Percentiles rank a stretch among this genome's conserved stretches.
These are phyloP conservation scores for Cynaeus angustus DNA, from an alignment of 2,888 invertebrate genomes.

Conservation along the genomic window DNA sequence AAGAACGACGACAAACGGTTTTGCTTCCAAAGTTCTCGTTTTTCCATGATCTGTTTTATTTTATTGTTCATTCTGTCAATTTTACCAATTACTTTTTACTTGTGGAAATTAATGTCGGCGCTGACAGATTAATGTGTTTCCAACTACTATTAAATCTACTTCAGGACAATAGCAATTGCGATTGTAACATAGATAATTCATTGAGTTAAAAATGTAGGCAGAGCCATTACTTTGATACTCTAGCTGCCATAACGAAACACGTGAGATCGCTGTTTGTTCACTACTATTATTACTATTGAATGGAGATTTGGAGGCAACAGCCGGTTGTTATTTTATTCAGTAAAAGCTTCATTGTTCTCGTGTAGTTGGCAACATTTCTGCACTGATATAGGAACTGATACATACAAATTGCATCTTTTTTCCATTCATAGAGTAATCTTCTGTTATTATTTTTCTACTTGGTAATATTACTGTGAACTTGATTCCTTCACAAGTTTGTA, in stretches of 20 bases:
- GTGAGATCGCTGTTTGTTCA: background rate
- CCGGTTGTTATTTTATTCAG: background rate
- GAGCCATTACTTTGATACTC: background rate
- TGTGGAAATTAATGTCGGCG: background rate
- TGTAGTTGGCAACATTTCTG: conserved; percentile 2
- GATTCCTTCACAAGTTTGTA: too few species aligned
- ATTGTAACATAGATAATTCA: background rate
- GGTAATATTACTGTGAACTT: too few species aligned
- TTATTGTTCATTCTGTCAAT: too few species aligned
- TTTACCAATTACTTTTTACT: background rate
- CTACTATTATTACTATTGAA: background rate
- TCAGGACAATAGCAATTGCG: background rate
- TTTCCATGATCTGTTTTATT: too few species aligned
- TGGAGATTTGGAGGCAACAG: conserved; percentile 2
- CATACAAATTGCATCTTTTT: background rate
- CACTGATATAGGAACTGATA: background rate
- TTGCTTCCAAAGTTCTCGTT: too few species aligned
- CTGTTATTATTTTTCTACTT: too few species aligned
- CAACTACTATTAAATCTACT: background rate
- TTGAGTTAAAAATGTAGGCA: background rate
- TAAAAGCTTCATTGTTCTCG: background rate
- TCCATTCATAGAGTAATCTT: too few species aligned
- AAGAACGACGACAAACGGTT: too few species aligned
- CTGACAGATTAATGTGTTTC: conserved; percentile 2
- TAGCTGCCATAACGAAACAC: background rate